phyloP scores from a whole-genome alignment of 2,888 invertebrate species.

The Choristoneura rosaceana region DNA sequence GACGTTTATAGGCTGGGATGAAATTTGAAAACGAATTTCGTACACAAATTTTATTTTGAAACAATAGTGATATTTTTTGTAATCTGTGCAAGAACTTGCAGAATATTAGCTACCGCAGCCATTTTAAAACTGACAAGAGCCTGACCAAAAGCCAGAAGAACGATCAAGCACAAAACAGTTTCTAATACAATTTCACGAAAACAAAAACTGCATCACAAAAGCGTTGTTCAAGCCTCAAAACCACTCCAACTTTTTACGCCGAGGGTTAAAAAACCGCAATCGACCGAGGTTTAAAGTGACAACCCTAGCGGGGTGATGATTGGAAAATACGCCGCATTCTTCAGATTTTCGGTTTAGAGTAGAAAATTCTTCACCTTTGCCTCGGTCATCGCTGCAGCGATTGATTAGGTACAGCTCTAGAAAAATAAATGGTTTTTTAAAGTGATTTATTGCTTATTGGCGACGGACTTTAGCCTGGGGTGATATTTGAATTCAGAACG shows the following conservation, averaged over 20 bases:
- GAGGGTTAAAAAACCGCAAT: slow-evolving; percentile 32
- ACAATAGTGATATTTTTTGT: neutral
- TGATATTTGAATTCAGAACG: neutral
- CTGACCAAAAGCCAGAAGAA: neutral
- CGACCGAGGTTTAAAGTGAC: slow-evolving; percentile 38
- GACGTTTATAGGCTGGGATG: too few species aligned
- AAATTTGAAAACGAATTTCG: neutral
- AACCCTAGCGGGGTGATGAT: slow-evolving; percentile 48
- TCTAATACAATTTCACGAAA: slow-evolving; percentile 10
- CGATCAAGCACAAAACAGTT: neutral
- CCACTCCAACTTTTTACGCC: slow-evolving; percentile 16
- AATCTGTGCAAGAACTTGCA: neutral
- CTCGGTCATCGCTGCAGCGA: slow-evolving; percentile 38
- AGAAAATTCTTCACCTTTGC: slow-evolving; percentile 36
- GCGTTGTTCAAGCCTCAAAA: neutral
- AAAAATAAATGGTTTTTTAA: slow-evolving; percentile 36
- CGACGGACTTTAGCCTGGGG: neutral
- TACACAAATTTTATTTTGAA: neutral
- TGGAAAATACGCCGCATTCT: slow-evolving; percentile 54
- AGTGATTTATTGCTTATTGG: slow-evolving; percentile 34
- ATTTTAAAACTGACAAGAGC: neutral
- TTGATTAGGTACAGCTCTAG: slow-evolving; percentile 26
- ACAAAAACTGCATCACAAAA: slow-evolving; percentile 7
- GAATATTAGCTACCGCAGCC: neutral
- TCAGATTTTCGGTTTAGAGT: slow-evolving; percentile 46